Conservation (phyloP, 92 coral and sea anemone species). For the Phenganax subtilis region DNA sequence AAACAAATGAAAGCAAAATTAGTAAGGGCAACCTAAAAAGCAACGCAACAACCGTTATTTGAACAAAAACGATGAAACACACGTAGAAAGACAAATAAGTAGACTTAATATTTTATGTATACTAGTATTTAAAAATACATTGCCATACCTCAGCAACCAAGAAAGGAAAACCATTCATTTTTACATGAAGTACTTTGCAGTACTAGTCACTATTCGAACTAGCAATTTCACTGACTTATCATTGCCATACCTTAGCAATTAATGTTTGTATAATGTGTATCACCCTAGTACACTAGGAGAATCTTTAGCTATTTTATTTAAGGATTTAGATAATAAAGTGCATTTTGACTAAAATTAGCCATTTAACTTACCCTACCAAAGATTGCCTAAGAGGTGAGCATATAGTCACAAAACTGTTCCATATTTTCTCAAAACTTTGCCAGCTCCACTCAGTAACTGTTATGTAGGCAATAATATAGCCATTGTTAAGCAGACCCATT, state of each 20-base stretch:
- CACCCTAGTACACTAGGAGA: too few relatives aligned
- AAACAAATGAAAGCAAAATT: not conserved
- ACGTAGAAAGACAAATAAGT: not conserved
- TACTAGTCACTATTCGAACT: too few relatives aligned
- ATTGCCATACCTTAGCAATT: too few relatives aligned
- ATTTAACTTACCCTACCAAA: conserved; percentile 37
- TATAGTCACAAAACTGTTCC: conserved; percentile 40
- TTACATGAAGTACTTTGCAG: too few relatives aligned
- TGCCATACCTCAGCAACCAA: conserved; percentile 11
- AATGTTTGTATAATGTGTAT: too few relatives aligned
- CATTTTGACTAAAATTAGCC: too few relatives aligned
- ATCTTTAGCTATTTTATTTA: too few relatives aligned
- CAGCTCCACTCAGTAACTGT: conserved; percentile 35
- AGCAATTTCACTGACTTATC: too few relatives aligned
- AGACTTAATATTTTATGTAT: not conserved
- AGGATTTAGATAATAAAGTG: too few relatives aligned
- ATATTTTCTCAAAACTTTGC: conserved; percentile 27
- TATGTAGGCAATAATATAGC: conserved; percentile 42
- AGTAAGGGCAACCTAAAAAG: not conserved
- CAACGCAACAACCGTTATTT: not conserved
- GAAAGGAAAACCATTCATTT: not conserved
- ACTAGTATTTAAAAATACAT: not conserved
- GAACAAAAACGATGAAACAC: not conserved
- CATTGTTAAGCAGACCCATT: conserved; percentile 1
- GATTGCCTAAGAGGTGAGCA: conserved; percentile 31